Conservation (phyloP, 2,888 invertebrate species). For the Didymodactylos carnosus region DNA sequence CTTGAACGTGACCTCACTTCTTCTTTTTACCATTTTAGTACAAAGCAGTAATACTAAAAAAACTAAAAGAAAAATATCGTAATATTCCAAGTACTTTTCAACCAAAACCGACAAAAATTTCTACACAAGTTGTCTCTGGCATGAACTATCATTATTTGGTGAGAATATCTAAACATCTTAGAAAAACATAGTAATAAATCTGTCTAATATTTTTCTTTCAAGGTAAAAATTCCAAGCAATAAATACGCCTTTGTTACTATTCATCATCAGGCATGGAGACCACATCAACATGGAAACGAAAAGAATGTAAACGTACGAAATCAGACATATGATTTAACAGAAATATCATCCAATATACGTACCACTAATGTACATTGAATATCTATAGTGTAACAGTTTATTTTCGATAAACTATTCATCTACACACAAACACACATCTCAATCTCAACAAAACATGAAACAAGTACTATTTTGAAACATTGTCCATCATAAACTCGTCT, state of each 20-base stretch:
- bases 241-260: neutral
- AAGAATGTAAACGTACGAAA: neutral
- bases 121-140: neutral
- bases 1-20: neutral
- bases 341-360: too few species aligned
- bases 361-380: too few species aligned
- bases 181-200: too few species aligned
- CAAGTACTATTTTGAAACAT: too few species aligned
- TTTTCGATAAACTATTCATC: too few species aligned
- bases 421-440: too few species aligned
- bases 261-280: neutral
- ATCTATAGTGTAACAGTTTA: too few species aligned
- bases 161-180: too few species aligned
- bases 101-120: neutral
- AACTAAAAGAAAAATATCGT: neutral
- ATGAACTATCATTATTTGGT: neutral
- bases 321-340: neutral
- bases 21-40: neutral
- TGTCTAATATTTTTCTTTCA: too few species aligned
- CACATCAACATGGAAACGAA: neutral
- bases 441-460: too few species aligned
- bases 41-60: neutral
- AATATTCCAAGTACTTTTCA: neutral
- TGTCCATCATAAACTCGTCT: too few species aligned
- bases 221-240: neutral